Evolutionary conservation across 2,797 vertebrate species (phyloP), one percentile per base, ranked within the genome.

Genomic region (Anniella stebbinsi): DNA sequence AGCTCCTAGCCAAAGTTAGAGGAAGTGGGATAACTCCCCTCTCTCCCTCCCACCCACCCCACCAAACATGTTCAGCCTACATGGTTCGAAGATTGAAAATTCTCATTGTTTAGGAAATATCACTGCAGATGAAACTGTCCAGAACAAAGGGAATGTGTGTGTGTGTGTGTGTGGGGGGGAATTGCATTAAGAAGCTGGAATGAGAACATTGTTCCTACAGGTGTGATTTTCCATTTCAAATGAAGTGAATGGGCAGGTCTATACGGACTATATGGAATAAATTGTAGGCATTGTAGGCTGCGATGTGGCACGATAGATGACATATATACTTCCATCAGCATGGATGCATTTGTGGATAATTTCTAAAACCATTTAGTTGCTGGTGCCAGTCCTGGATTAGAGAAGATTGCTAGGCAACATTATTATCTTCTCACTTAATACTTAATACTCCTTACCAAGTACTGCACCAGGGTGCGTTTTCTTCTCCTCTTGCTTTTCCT

Each of bases 401-500:
- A 87, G 60, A 66, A 25, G 54, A 60, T 89, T 69, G 69, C 75
- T 33, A 63, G 57, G 51, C 7, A 25, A 30, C 38, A 80, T 51
- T 33, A 77, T 17, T 45, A 66, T 80, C 80, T 90, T 38, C 10
- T 36, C 60, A 17, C 33, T 36, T 51, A 82, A 48, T 93, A 6
- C 75, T 76, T 70, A 86, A 30, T 92, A 12, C 75, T 84, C 83
- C 80, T 54, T 89, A 67, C 76, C 92, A 94, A 91, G 81, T 69
- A 72, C 51, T 89, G 51, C 93, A 80, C 88, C 89, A 78, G 76
- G 28, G 30, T 94, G 75, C 84, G 2, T 73, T 88, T 93, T 89
- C 36, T 87, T 87, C 28, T 92, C 13, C 21, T 72, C 63, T 88
- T 25, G 57, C 36, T 90, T 75, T 5, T 0, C 10, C 67, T 92